Conservation (phyloP, 2,113 vertebrate species). For the Rhea pennata region DNA sequence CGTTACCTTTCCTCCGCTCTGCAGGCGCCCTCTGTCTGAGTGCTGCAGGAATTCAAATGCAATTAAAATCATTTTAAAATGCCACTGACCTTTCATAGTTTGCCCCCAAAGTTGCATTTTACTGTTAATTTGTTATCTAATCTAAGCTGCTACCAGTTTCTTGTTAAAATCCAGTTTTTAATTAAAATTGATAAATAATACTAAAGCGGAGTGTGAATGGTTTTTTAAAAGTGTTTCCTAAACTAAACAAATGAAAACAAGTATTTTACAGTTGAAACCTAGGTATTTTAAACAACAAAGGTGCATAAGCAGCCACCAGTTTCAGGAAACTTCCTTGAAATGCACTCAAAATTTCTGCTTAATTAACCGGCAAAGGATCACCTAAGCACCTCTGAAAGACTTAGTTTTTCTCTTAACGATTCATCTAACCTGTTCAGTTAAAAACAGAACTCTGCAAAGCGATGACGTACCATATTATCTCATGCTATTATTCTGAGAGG, state of each 20-base stretch:
- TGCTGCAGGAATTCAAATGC: not conserved
- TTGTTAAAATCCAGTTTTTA: not conserved
- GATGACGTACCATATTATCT: not conserved
- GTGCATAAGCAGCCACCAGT: too few species aligned
- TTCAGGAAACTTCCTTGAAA: not conserved
- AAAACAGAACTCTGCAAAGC: fast-evolving
- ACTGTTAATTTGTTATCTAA: not conserved
- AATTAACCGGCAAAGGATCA: too few species aligned
- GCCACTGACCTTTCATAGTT: fast-evolving
- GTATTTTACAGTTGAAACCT: not conserved
- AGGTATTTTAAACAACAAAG: not conserved
- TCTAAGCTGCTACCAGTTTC: not conserved
- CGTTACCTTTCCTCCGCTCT: not conserved
- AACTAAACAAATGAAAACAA: not conserved
- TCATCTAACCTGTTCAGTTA: not conserved
- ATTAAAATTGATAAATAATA: not conserved
- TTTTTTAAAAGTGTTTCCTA: not conserved
- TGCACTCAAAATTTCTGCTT: not conserved
- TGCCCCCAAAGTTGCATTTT: not conserved
- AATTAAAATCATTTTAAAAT: not conserved
- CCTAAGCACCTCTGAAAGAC: not conserved
- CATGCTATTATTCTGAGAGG: not conserved
- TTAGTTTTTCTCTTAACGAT: too few species aligned
- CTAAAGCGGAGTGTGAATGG: too few species aligned
- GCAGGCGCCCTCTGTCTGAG: conserved; percentile 51